A percentile compares a stretch with the other conserved stretches of the same genome.
Evolutionary conservation across 1,140 invertebrate genomes (phyloP).

Genomic region (Magallana angulata): DNA sequence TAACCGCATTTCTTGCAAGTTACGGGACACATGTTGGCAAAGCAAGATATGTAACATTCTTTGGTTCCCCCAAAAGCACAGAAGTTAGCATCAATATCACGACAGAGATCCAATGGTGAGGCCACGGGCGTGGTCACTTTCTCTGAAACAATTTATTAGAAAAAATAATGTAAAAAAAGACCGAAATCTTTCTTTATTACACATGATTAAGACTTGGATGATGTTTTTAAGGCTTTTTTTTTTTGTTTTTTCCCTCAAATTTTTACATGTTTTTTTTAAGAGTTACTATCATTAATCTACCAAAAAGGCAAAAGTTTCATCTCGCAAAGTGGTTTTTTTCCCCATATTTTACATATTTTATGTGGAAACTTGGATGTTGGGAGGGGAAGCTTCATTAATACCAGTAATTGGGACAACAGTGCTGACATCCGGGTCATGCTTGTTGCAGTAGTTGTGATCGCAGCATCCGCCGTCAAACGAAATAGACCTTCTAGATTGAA

Average conservation of each 20-base stretch:
- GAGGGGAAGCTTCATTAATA: neutral
- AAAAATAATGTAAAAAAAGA: no score
- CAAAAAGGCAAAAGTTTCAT: no score
- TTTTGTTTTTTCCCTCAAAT: no score
- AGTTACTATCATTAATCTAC: no score
- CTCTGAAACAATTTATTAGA: neutral
- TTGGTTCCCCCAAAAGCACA: neutral
- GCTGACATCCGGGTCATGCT: neutral
- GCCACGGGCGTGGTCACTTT: neutral
- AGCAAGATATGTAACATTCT: neutral
- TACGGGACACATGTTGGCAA: conserved; percentile 8
- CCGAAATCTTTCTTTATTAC: no score
- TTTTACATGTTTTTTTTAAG: no score
- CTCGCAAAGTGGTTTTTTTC: no score
- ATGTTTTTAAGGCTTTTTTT: no score
- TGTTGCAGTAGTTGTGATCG: neutral
- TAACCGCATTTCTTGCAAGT: neutral
- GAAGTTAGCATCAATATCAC: neutral
- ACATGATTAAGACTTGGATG: no score
- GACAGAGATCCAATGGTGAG: conserved; percentile 4
- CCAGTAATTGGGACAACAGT: neutral
- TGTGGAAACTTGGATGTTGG: no score
- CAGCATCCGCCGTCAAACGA: neutral
- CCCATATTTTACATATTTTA: no score
- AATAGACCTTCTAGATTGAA: conserved; percentile 14